Base-by-base conservation (phyloP, 2,888 invertebrate genomes). In the Halictus quadricinctus region DNA sequence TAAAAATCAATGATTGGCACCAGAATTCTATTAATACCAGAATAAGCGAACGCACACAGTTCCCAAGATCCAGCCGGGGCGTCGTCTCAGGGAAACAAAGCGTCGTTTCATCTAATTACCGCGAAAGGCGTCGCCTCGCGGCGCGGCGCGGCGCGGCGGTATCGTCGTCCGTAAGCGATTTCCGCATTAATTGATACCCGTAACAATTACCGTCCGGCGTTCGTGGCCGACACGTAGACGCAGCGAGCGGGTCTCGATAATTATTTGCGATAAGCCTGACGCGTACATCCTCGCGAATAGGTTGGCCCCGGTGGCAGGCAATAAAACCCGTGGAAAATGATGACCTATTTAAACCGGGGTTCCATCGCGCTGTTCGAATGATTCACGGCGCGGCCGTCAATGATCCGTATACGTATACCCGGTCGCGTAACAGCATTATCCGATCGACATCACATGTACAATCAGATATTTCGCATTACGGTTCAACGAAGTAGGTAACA, bases 401-500 rank as follows among this genome's bases (percentile, higher is more conserved):
- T 69, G 69, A 69, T 43, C 43, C 18, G 21, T 66, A 29, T 13
- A 54, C 3, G n/a, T 43, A 64, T 7, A 6, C 29, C 43, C 36
- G 21, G 43, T 69, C 69, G 21, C 41, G 69, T 69, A 41, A 69
- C 41, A 43, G 69, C 41, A 69, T 21, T 69, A 69, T 69, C 43
- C 36, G 41, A 69, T 66, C 36, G 43, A n/a, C 21, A 69, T 69
- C 36, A 12, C 69, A 18, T 48, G 46, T 18, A 46, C 36, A 72
- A 46, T 72, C 46, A n/a, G 25, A 72, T 46, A 41, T 46, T 72
- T n/a, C 36, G 43, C 72, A 18, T 69, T 69, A 69, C 41, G 69
- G 41, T 69, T 43, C 69, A 36, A 41, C 36, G 21, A 69, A 69
- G 69, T 69, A 43, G 69, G 69, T 69, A 41, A 69, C 69, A 21